phyloP scores from a whole-genome alignment of 2,888 invertebrate genomes.

The Halictus ligatus region DNA sequence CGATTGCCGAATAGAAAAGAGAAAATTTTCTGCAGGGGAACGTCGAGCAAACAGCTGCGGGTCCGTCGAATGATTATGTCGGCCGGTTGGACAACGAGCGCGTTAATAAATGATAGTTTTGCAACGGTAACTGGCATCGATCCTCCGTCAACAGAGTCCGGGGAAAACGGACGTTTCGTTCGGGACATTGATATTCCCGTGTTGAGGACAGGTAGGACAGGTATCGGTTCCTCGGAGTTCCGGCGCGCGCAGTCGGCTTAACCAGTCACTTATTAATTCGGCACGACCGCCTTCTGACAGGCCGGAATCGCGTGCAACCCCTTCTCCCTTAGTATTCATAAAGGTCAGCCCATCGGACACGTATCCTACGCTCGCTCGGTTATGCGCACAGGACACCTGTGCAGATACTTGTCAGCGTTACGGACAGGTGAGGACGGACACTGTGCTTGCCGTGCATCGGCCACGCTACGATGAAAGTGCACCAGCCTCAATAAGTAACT shows the following conservation, averaged over 20 bases:
- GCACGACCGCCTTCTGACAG: slow-evolving; percentile 53
- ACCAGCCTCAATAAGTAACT: not conserved
- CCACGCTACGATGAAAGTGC: not conserved
- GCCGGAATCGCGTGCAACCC: slow-evolving; percentile 71
- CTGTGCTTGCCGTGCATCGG: slow-evolving; percentile 13
- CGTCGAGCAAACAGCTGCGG: not conserved
- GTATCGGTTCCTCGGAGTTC: slow-evolving; percentile 46
- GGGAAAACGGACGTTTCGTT: not conserved
- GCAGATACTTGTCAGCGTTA: slow-evolving; percentile 41
- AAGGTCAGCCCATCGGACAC: slow-evolving; percentile 76
- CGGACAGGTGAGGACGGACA: slow-evolving; percentile 64
- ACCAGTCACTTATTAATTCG: slow-evolving; percentile 68
- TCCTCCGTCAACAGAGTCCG: too few relatives aligned
- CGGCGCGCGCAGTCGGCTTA: slow-evolving; percentile 10
- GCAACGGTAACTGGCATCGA: not conserved
- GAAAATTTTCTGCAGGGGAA: too few relatives aligned
- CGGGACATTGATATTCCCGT: slow-evolving; percentile 28
- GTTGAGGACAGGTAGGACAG: slow-evolving; percentile 13
- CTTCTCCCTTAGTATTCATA: slow-evolving; percentile 77
- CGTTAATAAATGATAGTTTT: not conserved
- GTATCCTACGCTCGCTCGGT: slow-evolving; percentile 43
- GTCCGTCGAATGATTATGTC: not conserved
- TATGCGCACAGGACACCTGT: slow-evolving; percentile 67
- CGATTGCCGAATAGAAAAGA: too few relatives aligned
- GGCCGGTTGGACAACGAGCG: not conserved